phyloP scores from a whole-genome alignment of 2,113 vertebrate species.

The Crypturellus undulatus region DNA sequence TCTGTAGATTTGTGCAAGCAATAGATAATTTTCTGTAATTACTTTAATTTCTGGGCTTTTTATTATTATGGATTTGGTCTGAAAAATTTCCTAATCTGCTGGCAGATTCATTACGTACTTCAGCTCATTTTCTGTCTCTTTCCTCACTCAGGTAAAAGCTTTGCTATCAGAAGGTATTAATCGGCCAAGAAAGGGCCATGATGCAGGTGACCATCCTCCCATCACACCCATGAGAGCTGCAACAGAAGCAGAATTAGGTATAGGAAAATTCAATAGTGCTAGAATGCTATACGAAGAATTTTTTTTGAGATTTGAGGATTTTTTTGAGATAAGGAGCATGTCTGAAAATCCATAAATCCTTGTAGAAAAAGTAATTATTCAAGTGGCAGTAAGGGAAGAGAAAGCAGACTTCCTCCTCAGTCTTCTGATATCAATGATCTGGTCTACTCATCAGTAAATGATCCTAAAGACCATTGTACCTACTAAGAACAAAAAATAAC shows the following conservation, averaged over 20 bases:
- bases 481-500: not conserved
- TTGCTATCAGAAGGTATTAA: slow-evolving; percentile 90
- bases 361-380: not conserved
- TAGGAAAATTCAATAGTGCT: not conserved
- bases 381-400: not conserved
- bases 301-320: not conserved
- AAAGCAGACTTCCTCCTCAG: not conserved
- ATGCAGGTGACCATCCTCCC: slow-evolving; percentile 96
- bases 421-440: not conserved
- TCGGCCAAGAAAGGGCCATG: slow-evolving; percentile 90
- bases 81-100: not conserved
- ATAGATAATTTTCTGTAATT: not conserved
- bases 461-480: not conserved
- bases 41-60: not conserved
- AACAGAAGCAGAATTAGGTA: slow-evolving; percentile 93
- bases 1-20: not conserved
- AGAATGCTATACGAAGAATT: not conserved
- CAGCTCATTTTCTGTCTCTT: not conserved
- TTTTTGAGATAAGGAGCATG: not conserved
- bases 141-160: slow-evolving; percentile 84
- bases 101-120: not conserved
- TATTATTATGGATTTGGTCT: not conserved
- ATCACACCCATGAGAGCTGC: slow-evolving; percentile 96
- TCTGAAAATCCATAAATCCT: not conserved
- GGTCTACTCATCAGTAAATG: not conserved